A percentile compares a stretch with the other conserved stretches of the same genome.
phyloP scores from a whole-genome alignment of 2,797 vertebrate genomes.

The Pangasius mekongensis region DNA sequence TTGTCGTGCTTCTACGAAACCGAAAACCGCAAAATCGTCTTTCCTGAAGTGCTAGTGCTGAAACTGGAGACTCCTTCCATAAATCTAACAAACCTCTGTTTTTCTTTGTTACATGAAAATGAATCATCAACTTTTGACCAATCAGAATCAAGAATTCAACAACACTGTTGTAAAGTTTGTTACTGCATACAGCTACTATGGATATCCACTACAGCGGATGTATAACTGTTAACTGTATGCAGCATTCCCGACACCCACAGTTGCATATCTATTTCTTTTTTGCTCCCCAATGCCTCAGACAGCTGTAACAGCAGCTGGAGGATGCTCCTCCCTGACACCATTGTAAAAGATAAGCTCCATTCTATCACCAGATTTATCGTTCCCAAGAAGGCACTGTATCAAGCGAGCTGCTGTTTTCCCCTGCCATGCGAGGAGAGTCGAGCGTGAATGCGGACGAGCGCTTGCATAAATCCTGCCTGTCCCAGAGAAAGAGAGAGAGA shows the following conservation, averaged over 20 bases:
- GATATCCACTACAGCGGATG: not conserved
- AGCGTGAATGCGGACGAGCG: slow-evolving; percentile 70
- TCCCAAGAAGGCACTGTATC: slow-evolving; percentile 69
- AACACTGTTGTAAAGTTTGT: not conserved
- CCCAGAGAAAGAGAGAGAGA: not conserved
- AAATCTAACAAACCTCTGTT: not conserved
- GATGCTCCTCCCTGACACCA: slow-evolving; percentile 67
- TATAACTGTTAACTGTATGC: not conserved
- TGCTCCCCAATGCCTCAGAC: slow-evolving; percentile 38
- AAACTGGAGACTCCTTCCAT: not conserved
- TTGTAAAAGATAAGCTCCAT: slow-evolving; percentile 73
- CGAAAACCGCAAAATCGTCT: not conserved
- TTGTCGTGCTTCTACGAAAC: not conserved
- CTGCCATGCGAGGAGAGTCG: slow-evolving; percentile 70
- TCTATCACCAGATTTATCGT: slow-evolving; percentile 74
- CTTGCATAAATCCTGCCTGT: slow-evolving; percentile 66
- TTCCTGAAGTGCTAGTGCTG: not conserved
- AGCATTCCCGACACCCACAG: not conserved
- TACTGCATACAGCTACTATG: not conserved
- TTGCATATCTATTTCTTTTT: slow-evolving; percentile 39
- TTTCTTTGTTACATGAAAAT: not conserved
- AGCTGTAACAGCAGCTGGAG: slow-evolving; percentile 67
- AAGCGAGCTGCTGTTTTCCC: slow-evolving; percentile 66
- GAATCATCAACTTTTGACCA: not conserved
- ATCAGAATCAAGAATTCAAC: not conserved